A percentile compares a stretch with the other conserved stretches of the same genome.
phyloP scores from a whole-genome alignment of 1,140 invertebrate species.

The Aphelinus atriplicis region DNA sequence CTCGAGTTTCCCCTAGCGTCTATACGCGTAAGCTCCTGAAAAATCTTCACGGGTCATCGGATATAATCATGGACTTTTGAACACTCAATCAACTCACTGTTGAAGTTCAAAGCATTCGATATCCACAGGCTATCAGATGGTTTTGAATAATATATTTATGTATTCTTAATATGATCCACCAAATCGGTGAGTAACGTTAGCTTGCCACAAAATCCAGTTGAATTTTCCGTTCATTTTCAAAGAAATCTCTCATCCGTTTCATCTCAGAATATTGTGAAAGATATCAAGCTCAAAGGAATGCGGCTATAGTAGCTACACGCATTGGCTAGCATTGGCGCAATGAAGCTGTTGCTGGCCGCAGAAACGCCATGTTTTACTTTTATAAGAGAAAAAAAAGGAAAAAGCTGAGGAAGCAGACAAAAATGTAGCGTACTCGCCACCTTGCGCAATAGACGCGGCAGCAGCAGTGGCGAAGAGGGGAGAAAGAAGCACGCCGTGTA shows the following conservation, averaged over 20 bases:
- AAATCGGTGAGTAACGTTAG: no score
- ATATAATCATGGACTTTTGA: background rate
- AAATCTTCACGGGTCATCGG: slow-evolving; percentile 4
- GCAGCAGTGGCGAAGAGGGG: background rate
- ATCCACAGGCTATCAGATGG: no score
- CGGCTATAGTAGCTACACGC: no score
- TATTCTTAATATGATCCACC: no score
- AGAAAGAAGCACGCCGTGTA: background rate
- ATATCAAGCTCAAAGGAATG: no score
- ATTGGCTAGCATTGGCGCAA: background rate
- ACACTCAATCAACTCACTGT: no score
- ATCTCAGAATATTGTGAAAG: no score
- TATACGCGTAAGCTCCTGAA: background rate
- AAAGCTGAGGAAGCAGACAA: slow-evolving; percentile 17
- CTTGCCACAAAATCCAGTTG: no score
- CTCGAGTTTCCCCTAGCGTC: background rate
- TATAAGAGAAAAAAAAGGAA: slow-evolving; percentile 8
- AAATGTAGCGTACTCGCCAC: background rate
- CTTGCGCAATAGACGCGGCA: background rate
- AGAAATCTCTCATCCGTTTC: no score
- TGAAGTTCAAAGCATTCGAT: no score
- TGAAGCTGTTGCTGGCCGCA: background rate
- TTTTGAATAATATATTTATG: no score
- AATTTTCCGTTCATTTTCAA: no score
- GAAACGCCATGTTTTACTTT: slow-evolving; percentile 11